Evolutionary conservation across 2,888 invertebrate genomes (phyloP).

Genomic region (Tipula unca): DNA sequence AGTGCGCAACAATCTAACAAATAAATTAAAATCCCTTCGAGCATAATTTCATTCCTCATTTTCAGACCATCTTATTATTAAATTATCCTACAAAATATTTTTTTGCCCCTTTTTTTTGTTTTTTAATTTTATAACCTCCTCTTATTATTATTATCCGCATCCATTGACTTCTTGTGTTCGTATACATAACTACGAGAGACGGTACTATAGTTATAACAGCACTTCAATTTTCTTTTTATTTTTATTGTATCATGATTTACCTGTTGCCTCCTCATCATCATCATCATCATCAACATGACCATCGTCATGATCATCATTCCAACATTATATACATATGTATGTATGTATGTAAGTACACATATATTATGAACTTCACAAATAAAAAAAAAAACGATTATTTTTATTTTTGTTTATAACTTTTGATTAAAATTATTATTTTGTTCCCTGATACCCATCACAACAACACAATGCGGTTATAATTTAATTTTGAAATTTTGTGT

Average conservation of each 20-base stretch:
- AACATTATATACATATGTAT: not conserved
- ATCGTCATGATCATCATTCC: not conserved
- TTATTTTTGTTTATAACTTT: not conserved
- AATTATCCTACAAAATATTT: constrained; percentile 17
- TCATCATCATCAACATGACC: not conserved
- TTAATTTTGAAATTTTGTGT: not conserved
- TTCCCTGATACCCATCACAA: not conserved
- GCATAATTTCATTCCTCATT: constrained; percentile 14
- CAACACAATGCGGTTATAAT: not conserved
- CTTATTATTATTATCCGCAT: constrained; percentile 15
- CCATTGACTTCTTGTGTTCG: constrained; percentile 16
- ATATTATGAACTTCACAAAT: not conserved
- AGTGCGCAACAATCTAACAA: not conserved
- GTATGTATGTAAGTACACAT: too few relatives aligned
- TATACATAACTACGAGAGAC: not conserved
- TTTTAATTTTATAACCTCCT: constrained; percentile 9
- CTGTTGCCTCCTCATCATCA: constrained; percentile 15
- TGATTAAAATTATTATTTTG: constrained; percentile 8
- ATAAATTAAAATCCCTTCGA: not conserved
- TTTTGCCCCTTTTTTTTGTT: not conserved
- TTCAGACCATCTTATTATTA: constrained; percentile 18
- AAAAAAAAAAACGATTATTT: not conserved
- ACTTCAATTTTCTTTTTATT: constrained; percentile 10
- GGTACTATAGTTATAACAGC: not conserved
- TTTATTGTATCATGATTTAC: constrained; percentile 17